Evolutionary conservation across 2,113 vertebrate genomes (phyloP).

Genomic region (Oophaga pumilio): DNA sequence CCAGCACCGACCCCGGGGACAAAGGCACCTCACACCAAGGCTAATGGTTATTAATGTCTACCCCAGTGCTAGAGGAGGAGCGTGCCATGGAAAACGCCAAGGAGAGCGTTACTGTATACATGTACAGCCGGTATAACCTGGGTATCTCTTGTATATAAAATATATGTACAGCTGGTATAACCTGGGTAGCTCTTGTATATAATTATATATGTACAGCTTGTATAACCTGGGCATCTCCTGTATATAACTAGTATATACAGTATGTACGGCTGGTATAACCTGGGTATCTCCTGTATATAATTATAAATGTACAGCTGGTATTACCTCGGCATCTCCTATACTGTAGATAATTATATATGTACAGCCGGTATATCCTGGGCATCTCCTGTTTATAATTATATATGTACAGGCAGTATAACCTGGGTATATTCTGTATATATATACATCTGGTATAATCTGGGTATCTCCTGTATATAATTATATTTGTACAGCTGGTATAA

Average conservation of each 20-base stretch:
- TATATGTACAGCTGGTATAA: not conserved
- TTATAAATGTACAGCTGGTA: too few species aligned
- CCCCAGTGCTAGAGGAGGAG: not conserved
- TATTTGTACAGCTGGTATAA: too few species aligned
- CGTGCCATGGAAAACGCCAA: not conserved
- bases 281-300: not conserved
- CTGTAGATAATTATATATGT: too few species aligned
- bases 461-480: too few species aligned
- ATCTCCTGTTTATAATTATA: too few species aligned
- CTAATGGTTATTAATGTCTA: slow-evolving; percentile 24
- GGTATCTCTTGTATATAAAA: not conserved
- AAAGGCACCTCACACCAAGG: not conserved
- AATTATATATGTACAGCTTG: not conserved
- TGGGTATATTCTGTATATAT: too few species aligned
- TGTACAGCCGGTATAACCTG: not conserved
- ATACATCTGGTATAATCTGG: too few species aligned
- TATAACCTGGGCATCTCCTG: not conserved
- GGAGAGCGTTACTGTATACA: not conserved
- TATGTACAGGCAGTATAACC: too few species aligned
- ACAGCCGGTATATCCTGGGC: too few species aligned
- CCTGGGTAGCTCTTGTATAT: not conserved
- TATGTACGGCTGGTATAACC: not conserved
- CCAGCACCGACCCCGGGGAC: not conserved
- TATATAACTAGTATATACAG: not conserved
- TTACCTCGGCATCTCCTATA: too few species aligned